These are phyloP conservation scores for Drosophila neonasuta DNA, from an alignment of 2,888 invertebrate species.

Conservation along the genomic window DNA sequence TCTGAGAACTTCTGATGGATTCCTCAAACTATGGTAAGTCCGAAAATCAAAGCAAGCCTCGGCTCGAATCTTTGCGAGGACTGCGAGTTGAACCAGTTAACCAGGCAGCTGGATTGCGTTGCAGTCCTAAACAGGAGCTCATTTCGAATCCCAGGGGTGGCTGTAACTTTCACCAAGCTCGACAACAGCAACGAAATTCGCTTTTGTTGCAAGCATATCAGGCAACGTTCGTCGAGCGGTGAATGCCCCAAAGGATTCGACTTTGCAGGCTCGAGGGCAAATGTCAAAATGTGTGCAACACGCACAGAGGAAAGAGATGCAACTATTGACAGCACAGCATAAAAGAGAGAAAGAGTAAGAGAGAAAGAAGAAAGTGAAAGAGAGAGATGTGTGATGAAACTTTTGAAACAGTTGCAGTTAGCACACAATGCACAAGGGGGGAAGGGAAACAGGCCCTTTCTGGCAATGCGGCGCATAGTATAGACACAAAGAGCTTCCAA, in stretches of 20 bases:
- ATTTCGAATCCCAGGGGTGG: conserved; percentile 33
- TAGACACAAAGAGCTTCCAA: conserved; percentile 52
- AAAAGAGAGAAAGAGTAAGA: conserved; percentile 1
- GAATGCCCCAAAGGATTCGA: conserved; percentile 57
- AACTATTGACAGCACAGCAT: conserved; percentile 12
- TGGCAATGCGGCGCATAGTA: conserved; percentile 17
- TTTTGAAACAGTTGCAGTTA: conserved; percentile 74
- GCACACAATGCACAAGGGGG: conserved; percentile 57
- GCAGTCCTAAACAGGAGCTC: conserved; percentile 33
- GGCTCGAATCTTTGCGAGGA: neutral
- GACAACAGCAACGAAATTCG: conserved; percentile 25
- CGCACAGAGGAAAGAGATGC: conserved; percentile 30
- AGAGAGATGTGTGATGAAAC: conserved; percentile 36
- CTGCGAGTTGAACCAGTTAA: conserved; percentile 13
- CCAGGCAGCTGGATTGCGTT: conserved; percentile 15
- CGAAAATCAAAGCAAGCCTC: neutral
- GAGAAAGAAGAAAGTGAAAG: conserved; percentile 5
- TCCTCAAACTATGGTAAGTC: neutral
- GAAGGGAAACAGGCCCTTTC: neutral
- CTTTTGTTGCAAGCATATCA: conserved; percentile 50
- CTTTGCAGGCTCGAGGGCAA: conserved; percentile 52
- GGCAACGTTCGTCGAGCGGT: conserved; percentile 66
- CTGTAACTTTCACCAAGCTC: conserved; percentile 46
- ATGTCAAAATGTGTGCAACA: conserved; percentile 53
- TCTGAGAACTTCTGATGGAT: neutral